Evolutionary conservation across 2,888 invertebrate genomes (phyloP).

Genomic region (Azorinus chamasolen): DNA sequence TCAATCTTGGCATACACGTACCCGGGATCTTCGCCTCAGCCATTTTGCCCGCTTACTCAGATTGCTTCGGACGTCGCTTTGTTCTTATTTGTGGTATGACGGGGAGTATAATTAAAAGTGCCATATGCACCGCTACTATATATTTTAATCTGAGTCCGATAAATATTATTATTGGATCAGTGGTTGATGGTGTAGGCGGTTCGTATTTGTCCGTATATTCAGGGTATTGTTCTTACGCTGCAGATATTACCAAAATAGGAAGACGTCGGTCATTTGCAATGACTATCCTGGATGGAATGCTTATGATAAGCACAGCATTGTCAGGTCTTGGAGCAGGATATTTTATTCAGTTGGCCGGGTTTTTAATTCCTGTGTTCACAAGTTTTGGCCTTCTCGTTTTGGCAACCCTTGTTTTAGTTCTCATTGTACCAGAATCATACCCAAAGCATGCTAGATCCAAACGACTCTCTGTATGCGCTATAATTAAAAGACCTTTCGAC

Average conservation of each 20-base stretch:
- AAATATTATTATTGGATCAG: slow-evolving; percentile 45
- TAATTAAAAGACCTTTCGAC: slow-evolving; percentile 16
- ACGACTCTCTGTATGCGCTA: neutral
- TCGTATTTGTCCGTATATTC: slow-evolving; percentile 15
- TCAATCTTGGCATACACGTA: slow-evolving; percentile 29
- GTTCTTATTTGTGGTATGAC: slow-evolving; percentile 49
- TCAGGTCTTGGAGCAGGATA: slow-evolving; percentile 41
- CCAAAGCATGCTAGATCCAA: slow-evolving; percentile 14
- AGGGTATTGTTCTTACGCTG: slow-evolving; percentile 43
- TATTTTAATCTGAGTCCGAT: slow-evolving; percentile 56
- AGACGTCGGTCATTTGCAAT: slow-evolving; percentile 39
- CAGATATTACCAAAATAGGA: slow-evolving; percentile 56
- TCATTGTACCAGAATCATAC: slow-evolving; percentile 39
- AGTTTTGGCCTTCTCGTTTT: slow-evolving; percentile 2
- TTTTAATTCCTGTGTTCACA: slow-evolving; percentile 14
- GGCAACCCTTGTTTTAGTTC: slow-evolving; percentile 1
- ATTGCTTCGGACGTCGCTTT: slow-evolving; percentile 58
- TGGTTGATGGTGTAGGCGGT: slow-evolving; percentile 55
- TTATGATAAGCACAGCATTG: slow-evolving; percentile 26
- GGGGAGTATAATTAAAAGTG: slow-evolving; percentile 38
- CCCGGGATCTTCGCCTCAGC: slow-evolving; percentile 27
- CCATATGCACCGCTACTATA: slow-evolving; percentile 33
- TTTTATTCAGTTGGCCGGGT: slow-evolving; percentile 35
- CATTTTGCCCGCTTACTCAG: slow-evolving; percentile 59
- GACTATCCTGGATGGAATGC: slow-evolving; percentile 29